These are phyloP conservation scores for Premnoplex brunnescens DNA, from an alignment of 2,797 vertebrate species.

Conservation along the genomic window DNA sequence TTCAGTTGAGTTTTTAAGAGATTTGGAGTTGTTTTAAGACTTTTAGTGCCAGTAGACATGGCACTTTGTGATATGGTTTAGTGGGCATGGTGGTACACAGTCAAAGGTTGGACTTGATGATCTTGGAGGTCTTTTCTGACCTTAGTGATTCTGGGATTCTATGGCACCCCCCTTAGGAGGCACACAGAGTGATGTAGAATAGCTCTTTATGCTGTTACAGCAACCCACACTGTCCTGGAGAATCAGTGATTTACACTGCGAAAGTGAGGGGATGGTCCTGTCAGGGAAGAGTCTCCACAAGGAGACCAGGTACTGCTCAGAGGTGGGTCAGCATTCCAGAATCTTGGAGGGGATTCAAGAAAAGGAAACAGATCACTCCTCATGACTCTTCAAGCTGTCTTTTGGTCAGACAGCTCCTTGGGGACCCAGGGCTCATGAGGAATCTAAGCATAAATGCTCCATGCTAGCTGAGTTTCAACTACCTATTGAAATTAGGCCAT, in stretches of 20 bases:
- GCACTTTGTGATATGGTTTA: neutral
- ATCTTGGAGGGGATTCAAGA: neutral
- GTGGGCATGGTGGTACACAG: neutral
- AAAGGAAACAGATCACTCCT: neutral
- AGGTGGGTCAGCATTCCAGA: neutral
- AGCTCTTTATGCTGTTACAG: neutral
- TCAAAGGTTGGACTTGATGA: neutral
- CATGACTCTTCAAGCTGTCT: neutral
- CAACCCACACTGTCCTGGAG: neutral
- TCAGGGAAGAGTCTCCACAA: neutral
- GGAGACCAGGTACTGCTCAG: neutral
- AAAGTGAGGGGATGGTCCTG: neutral
- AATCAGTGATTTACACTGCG: neutral
- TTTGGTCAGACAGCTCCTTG: neutral
- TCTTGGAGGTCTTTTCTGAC: neutral
- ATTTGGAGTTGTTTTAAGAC: neutral
- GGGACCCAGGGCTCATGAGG: neutral
- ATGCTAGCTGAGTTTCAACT: neutral
- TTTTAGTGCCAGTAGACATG: neutral
- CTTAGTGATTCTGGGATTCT: neutral
- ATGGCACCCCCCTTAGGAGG: neutral
- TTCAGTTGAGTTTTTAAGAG: neutral
- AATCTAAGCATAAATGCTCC: neutral
- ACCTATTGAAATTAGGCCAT: neutral
- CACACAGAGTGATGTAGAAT: neutral